Evolutionary conservation across 2,888 invertebrate genomes (phyloP).

Genomic region (Hipparchia semele): DNA sequence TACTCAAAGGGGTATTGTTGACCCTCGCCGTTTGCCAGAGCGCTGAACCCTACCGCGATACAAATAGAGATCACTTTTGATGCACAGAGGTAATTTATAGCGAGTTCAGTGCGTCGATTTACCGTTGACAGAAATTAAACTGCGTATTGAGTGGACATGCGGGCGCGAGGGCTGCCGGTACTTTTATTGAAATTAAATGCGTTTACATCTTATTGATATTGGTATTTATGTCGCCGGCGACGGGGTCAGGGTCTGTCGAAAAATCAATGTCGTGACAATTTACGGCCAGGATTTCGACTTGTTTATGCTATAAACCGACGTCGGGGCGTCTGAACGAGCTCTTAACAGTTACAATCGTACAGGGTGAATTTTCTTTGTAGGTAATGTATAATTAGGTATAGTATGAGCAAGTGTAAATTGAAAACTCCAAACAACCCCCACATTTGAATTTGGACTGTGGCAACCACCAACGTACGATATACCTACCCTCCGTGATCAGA

Average conservation of each 20-base stretch:
- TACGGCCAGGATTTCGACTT: not conserved
- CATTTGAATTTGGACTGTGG: no score
- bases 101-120: constrained; percentile 37
- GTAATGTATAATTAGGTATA: no score
- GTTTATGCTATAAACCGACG: not conserved
- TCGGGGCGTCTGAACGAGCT: no score
- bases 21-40: constrained; percentile 14
- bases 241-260: constrained; percentile 2
- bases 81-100: constrained; percentile 15
- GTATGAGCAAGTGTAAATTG: no score
- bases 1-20: constrained; percentile 40
- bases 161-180: constrained; percentile 44
- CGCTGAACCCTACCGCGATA: not conserved
- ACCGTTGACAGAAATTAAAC: constrained; percentile 50
- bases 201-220: constrained; percentile 13
- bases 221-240: constrained; percentile 11
- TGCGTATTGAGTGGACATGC: constrained; percentile 49
- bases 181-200: constrained; percentile 22
- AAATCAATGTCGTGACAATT: constrained; percentile 4
- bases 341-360: not conserved
- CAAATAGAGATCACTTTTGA: constrained; percentile 24
- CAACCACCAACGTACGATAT: no score
- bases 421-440: no score
- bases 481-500: no score
- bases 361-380: no score